A percentile compares a stretch with the other conserved stretches of the same genome.
Conservation (phyloP, 1,140 invertebrate genomes). For the Solenopsis fugax region DNA sequence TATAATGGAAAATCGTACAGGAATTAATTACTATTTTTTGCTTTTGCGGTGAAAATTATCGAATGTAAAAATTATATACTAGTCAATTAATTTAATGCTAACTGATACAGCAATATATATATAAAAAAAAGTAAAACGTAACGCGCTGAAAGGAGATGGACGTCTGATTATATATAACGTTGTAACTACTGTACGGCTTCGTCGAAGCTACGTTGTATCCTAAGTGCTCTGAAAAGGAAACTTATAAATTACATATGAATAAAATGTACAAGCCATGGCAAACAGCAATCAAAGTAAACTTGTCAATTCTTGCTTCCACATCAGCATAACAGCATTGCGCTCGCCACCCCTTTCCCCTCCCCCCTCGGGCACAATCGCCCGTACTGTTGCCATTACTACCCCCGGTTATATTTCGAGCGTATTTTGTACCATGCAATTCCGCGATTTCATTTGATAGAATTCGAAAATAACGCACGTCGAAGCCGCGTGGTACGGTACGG, state of each 20-base stretch:
- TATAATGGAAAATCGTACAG: not conserved
- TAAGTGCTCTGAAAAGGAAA: not conserved
- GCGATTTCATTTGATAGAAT: constrained; percentile 65
- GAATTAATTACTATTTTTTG: constrained; percentile 34
- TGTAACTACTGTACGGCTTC: not conserved
- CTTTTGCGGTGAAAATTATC: not conserved
- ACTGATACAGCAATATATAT: no score
- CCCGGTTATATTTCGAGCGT: constrained; percentile 54
- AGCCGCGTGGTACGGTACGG: constrained; percentile 41
- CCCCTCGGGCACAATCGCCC: constrained; percentile 8
- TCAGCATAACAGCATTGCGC: not conserved
- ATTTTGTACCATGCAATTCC: constrained; percentile 49
- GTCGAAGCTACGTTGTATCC: not conserved
- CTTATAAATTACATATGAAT: not conserved
- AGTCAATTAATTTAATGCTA: not conserved
- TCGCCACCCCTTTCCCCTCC: not conserved
- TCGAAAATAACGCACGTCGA: constrained; percentile 45
- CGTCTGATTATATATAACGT: constrained; percentile 1
- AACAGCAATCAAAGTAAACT: constrained; percentile 41
- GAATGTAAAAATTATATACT: not conserved
- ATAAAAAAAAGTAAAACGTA: not conserved
- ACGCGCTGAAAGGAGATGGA: not conserved
- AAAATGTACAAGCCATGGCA: not conserved
- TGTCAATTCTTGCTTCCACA: constrained; percentile 43
- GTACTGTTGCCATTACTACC: constrained; percentile 42